Evolutionary conservation across 2,113 vertebrate species (phyloP).

Genomic region (Galeopterus variegatus): DNA sequence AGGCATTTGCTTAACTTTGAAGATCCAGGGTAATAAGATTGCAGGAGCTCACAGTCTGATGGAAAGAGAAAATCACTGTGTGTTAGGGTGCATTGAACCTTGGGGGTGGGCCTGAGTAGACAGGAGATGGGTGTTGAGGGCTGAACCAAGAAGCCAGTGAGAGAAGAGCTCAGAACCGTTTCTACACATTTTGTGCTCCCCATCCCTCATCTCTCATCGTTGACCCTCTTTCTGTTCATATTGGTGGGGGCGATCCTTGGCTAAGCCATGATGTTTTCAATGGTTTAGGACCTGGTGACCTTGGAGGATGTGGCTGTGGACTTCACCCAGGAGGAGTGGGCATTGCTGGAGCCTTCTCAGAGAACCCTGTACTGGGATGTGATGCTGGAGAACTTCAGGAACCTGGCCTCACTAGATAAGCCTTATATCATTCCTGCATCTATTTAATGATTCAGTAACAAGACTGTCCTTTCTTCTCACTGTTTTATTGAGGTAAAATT

Average conservation of each 20-base stretch:
- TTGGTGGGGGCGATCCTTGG: background rate
- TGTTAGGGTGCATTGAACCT: too few relatives aligned
- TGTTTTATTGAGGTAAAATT: background rate
- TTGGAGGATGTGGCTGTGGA: too few relatives aligned
- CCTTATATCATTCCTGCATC: background rate
- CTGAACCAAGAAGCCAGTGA: background rate
- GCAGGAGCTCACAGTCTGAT: background rate
- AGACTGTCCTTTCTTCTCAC: background rate
- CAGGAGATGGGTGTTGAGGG: background rate
- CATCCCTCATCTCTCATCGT: background rate
- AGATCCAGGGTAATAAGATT: background rate
- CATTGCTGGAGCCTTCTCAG: conserved; percentile 12
- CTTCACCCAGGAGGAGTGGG: too few relatives aligned
- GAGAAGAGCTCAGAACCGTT: background rate
- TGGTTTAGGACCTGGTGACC: background rate
- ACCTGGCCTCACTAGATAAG: conserved; percentile 74
- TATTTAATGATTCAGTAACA: too few relatives aligned
- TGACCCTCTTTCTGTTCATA: background rate
- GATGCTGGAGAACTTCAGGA: conserved; percentile 76
- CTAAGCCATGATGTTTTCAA: background rate
- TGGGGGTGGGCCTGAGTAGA: too few relatives aligned
- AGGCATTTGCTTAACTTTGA: background rate
- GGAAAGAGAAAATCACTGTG: background rate
- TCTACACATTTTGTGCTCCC: background rate
- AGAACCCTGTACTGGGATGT: conserved; percentile 70